Conservation (phyloP, 2,888 invertebrate species). For the Automeris io region DNA sequence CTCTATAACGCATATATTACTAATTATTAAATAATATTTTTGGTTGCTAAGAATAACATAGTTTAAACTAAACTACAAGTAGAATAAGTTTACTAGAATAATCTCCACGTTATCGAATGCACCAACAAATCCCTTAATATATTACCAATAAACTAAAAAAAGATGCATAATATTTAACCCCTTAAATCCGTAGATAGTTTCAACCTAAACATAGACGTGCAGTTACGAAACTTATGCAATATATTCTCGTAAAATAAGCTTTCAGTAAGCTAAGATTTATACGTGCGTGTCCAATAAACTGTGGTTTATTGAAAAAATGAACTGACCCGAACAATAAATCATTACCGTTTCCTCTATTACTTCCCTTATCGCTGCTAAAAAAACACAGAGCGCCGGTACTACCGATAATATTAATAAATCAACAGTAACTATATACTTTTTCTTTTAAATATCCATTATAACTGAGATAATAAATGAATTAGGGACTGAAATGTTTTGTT, state of each 20-base stretch:
- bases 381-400: constrained; percentile 39
- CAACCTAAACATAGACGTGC: neutral
- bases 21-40: no score
- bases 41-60: no score
- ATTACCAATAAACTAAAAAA: neutral
- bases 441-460: constrained; percentile 47
- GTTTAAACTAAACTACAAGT: no score
- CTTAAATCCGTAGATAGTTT: neutral
- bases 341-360: constrained; percentile 45
- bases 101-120: no score
- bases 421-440: constrained; percentile 23
- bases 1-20: no score
- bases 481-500: constrained; percentile 23
- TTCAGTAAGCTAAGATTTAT: constrained; percentile 4
- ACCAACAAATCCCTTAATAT: neutral
- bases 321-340: constrained; percentile 41
- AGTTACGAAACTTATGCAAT: neutral
- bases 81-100: no score
- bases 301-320: constrained; percentile 36
- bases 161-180: neutral
- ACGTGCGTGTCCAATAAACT: constrained; percentile 19
- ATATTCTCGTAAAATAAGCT: constrained; percentile 2
- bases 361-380: constrained; percentile 57
- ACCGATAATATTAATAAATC: constrained; percentile 57
- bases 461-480: constrained; percentile 41